Percentiles rank a stretch among this genome's conserved stretches.
These are phyloP conservation scores for Tachysurus vachellii DNA, from an alignment of 2,113 vertebrate species.

Conservation along the genomic window DNA sequence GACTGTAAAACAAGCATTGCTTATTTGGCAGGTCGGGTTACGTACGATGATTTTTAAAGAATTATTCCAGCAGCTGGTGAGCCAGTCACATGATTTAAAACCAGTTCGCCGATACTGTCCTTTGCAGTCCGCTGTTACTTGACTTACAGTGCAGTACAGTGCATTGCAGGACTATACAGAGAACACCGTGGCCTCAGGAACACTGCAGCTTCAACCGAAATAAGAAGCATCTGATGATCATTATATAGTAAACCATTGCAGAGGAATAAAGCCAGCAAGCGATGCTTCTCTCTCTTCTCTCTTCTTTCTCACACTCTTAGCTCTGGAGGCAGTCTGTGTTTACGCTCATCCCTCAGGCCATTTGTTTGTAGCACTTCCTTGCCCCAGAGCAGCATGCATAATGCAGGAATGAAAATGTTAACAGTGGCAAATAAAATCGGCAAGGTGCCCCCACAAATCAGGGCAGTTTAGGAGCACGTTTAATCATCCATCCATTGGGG, in stretches of 20 bases:
- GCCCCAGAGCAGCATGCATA: constrained; percentile 78
- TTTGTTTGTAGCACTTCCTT: constrained; percentile 79
- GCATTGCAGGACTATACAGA: background rate
- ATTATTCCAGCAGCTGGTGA: background rate
- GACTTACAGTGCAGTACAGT: background rate
- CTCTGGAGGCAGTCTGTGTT: constrained; percentile 66
- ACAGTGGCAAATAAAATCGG: constrained; percentile 82
- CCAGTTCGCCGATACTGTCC: background rate
- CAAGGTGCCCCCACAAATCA: constrained; percentile 83
- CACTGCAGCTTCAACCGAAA: background rate
- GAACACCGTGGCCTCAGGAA: constrained; percentile 11
- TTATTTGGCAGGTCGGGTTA: background rate
- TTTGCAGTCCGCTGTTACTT: background rate
- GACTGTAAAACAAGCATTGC: constrained; percentile 19
- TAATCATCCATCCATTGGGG: constrained; percentile 75
- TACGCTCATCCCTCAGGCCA: constrained; percentile 73
- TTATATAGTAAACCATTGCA: constrained; percentile 29
- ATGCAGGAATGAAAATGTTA: constrained; percentile 82
- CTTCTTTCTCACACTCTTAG: constrained; percentile 48
- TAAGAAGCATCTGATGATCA: constrained; percentile 25
- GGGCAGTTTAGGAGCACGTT: constrained; percentile 78
- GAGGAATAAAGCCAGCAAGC: constrained; percentile 30
- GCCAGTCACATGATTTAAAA: background rate
- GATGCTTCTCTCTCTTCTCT: constrained; percentile 17
- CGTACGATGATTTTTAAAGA: background rate